These are phyloP conservation scores for Panthera uncia DNA, from an alignment of 2,113 vertebrate species.

Conservation along the genomic window DNA sequence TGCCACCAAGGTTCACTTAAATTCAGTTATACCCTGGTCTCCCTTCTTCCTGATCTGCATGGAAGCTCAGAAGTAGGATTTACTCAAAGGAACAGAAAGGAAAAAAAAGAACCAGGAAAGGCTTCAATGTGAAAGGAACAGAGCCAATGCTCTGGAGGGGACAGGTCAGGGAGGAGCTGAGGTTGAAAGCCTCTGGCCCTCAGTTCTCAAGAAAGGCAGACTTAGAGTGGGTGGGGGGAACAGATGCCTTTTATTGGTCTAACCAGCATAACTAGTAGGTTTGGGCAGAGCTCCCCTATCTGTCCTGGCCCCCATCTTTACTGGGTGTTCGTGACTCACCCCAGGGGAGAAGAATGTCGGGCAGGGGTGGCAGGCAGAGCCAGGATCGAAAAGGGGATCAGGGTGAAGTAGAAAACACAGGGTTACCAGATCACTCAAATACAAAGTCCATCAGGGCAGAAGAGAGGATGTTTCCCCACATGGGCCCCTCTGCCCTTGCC, in stretches of 20 bases:
- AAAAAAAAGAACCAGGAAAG: not conserved
- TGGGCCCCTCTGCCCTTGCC: not conserved
- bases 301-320: conserved; percentile 8
- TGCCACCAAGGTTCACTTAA: not conserved
- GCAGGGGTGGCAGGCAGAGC: not conserved
- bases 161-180: not conserved
- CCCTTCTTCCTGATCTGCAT: not conserved
- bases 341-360: not conserved
- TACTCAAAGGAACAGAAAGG: not conserved
- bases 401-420: not conserved
- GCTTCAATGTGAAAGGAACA: not conserved
- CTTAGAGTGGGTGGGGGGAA: not conserved
- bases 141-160: not conserved
- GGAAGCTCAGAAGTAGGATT: not conserved
- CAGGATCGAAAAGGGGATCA: not conserved
- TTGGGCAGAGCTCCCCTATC: not conserved
- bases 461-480: not conserved
- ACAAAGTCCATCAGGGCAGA: not conserved
- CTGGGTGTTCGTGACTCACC: not conserved
- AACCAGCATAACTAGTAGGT: not conserved
- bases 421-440: not conserved
- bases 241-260: conserved; percentile 59
- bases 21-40: not conserved
- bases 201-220: conserved; percentile 39
- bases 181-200: not conserved